Evolutionary conservation across 2,113 vertebrate species (phyloP).

Genomic region (Terrapene triunguis): DNA sequence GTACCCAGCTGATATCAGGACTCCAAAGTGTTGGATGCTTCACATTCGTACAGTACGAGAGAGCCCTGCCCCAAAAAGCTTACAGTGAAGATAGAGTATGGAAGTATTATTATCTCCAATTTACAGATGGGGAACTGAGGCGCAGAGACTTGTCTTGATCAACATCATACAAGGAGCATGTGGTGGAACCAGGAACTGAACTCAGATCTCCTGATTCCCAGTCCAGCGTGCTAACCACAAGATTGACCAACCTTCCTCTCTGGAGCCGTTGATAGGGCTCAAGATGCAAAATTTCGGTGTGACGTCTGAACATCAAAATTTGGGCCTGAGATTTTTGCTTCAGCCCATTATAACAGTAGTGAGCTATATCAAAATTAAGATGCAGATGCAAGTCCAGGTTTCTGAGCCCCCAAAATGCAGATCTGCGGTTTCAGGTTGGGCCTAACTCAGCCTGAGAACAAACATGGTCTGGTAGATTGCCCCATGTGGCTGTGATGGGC

Average conservation of each 20-base stretch:
- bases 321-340: neutral
- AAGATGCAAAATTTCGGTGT: neutral
- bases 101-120: neutral
- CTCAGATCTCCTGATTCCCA: neutral
- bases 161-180: neutral
- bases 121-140: neutral
- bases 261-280: neutral
- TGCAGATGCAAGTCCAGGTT: neutral
- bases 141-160: neutral
- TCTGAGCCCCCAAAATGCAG: neutral
- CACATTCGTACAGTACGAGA: neutral
- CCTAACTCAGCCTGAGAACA: neutral
- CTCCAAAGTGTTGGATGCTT: neutral
- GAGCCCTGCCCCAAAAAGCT: neutral
- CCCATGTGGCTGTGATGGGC: neutral
- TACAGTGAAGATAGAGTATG: neutral
- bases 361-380: neutral
- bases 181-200: neutral
- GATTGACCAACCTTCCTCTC: neutral
- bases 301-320: neutral
- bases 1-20: neutral
- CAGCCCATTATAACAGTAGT: neutral
- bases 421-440: neutral
- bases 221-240: neutral
- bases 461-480: neutral